These are phyloP conservation scores for Bufotes viridis DNA, from an alignment of 2,797 vertebrate genomes.

Conservation along the genomic window DNA sequence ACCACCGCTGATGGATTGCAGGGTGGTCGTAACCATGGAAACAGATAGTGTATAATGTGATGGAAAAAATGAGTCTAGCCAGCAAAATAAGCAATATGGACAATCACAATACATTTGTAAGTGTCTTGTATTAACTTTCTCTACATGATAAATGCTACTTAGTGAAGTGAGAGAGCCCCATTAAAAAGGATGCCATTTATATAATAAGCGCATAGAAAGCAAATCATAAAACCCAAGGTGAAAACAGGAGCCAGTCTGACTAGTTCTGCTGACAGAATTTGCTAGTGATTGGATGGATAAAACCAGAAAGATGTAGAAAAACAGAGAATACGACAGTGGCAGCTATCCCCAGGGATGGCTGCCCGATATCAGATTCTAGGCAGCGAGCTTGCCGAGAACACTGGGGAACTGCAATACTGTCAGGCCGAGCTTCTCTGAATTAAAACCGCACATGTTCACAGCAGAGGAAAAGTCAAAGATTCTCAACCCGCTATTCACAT, in stretches of 20 bases:
- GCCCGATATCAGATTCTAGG: neutral
- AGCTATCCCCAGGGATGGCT: neutral
- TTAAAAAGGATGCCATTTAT: neutral
- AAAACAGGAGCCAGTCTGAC: neutral
- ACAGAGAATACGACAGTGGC: neutral
- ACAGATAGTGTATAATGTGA: too few species aligned
- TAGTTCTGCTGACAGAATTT: conserved; percentile 11
- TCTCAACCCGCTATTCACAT: neutral
- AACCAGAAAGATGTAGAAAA: conserved; percentile 7
- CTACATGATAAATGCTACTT: too few species aligned
- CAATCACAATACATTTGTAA: too few species aligned
- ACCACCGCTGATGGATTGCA: too few species aligned
- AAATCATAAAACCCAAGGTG: too few species aligned
- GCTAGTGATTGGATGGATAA: conserved; percentile 3
- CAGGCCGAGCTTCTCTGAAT: neutral
- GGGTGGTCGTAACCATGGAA: too few species aligned
- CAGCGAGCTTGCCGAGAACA: neutral
- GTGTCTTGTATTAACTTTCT: too few species aligned
- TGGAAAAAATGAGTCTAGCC: too few species aligned
- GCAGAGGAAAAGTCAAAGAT: neutral
- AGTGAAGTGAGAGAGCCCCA: too few species aligned
- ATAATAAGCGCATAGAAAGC: neutral
- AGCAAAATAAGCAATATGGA: too few species aligned
- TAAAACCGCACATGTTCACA: neutral
- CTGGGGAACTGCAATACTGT: conserved; percentile 10